Evolutionary conservation across 1,140 invertebrate species (phyloP), one percentile per base, ranked within the genome.

Genomic region (Zaprionus taronus): DNA sequence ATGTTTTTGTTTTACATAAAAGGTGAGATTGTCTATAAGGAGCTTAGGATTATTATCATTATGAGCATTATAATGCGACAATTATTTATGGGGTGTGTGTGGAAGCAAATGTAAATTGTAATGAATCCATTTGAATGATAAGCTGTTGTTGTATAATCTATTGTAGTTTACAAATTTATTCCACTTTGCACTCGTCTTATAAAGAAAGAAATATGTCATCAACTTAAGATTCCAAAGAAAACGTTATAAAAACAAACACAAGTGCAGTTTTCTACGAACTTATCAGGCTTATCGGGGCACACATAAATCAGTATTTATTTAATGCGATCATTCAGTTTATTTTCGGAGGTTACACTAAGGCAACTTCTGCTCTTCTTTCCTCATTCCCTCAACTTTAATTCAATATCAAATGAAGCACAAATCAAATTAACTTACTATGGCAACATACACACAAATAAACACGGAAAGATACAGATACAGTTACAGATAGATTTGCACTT

Each of bases 371-470:
- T 3, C 7, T 44, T 7, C 41, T 9, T 38, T 28, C 11, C n/a
- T 34, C 31, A 34, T 34, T 31, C 2, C 4, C 26, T 14, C 24
- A 26, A 5, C 5, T 31, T 12, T 12, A 17, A 15, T n/a, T 22
- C 22, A 15, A 57, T 49, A 57, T 63, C 70, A 74, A 81, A 61
- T 49, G 38, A 47, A 83, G 17, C 56, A 61, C 76, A 82, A 80
- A 83, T 80, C 77, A 77, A 86, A 80, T 89, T 73, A 81, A 79
- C 44, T 56, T 26, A 34, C 56, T 38, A 51, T 57, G 69, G 76
- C 67, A 85, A 74, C 78, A 67, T 38, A 49, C 60, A 58, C 61
- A 61, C 44, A 71, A 49, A 51, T 51, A 24, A 22, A 53, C 12
- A 15, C 41, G 15, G 14, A 15, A 2, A 47, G 4, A 17, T n/a